These are phyloP conservation scores for Macaria liturata DNA, from an alignment of 2,888 invertebrate genomes.

Conservation along the genomic window DNA sequence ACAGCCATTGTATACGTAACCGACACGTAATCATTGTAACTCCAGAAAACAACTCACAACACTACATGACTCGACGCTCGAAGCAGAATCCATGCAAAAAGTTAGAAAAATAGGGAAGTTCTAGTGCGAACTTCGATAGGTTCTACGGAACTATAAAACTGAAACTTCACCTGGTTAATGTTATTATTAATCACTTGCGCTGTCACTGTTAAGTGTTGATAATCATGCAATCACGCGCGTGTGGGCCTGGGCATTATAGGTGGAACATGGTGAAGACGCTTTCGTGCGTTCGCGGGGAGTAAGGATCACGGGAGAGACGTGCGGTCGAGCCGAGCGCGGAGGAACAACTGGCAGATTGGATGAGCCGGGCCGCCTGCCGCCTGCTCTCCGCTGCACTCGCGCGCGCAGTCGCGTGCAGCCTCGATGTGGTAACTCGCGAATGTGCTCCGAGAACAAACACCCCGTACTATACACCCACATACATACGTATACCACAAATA, in stretches of 20 bases:
- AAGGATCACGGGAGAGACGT: constrained; percentile 24
- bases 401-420: constrained; percentile 70
- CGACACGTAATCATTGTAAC: not conserved
- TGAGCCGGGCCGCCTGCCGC: constrained; percentile 35
- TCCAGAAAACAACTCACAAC: constrained; percentile 24
- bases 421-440: constrained; percentile 37
- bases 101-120: constrained; percentile 32
- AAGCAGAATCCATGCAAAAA: constrained; percentile 37
- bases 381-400: constrained; percentile 46
- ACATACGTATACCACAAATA: constrained; percentile 25
- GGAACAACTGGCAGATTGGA: constrained; percentile 58
- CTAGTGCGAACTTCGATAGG: constrained; percentile 43
- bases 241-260: constrained; percentile 59
- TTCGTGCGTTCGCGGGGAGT: constrained; percentile 38
- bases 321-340: constrained; percentile 47
- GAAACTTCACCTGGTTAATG: constrained; percentile 69
- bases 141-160: constrained; percentile 54
- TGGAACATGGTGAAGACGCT: constrained; percentile 25
- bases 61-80: constrained; percentile 25
- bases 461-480: constrained; percentile 6
- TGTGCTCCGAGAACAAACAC: constrained; percentile 39
- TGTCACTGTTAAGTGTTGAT: constrained; percentile 65
- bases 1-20: constrained; percentile 6
- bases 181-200: constrained; percentile 70
- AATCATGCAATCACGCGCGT: constrained; percentile 67